Conservation (phyloP, 2,888 invertebrate species). For the Ceraclea dissimilis region DNA sequence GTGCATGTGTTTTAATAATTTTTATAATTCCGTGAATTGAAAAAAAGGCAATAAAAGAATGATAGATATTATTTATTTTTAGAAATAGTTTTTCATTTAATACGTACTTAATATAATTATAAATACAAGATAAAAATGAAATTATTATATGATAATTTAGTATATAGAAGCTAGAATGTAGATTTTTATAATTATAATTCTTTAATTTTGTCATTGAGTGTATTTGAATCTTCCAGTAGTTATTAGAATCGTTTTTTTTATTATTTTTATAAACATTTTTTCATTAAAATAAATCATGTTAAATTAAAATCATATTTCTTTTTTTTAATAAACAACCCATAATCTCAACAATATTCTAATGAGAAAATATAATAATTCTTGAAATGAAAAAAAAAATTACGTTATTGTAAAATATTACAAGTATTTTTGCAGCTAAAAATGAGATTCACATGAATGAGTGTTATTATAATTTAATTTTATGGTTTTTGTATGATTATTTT, state of each 20-base stretch:
- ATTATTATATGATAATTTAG: constrained; percentile 21
- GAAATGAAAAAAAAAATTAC: neutral
- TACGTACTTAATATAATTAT: constrained; percentile 21
- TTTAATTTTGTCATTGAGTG: constrained; percentile 12
- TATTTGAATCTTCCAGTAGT: constrained; percentile 14
- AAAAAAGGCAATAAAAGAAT: constrained; percentile 24
- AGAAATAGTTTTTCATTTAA: constrained; percentile 19
- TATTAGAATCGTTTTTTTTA: constrained; percentile 12
- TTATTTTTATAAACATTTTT: neutral
- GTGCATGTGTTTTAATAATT: constrained; percentile 11
- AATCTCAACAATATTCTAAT: too few relatives aligned
- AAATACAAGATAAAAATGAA: neutral
- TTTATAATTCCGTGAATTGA: constrained; percentile 13
- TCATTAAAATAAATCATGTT: neutral
- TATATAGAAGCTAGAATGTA: constrained; percentile 20
- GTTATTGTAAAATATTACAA: neutral
- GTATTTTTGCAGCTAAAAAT: too few relatives aligned
- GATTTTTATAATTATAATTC: constrained; percentile 11
- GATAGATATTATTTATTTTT: constrained; percentile 26
- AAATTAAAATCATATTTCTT: too few relatives aligned
- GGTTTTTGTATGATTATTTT: neutral
- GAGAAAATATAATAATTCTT: neutral
- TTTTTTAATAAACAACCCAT: too few relatives aligned
- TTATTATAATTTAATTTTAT: neutral
- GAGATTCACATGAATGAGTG: neutral